phyloP scores from a whole-genome alignment of 64 coral and sea anemone genomes.

The Anthopleura sola region DNA sequence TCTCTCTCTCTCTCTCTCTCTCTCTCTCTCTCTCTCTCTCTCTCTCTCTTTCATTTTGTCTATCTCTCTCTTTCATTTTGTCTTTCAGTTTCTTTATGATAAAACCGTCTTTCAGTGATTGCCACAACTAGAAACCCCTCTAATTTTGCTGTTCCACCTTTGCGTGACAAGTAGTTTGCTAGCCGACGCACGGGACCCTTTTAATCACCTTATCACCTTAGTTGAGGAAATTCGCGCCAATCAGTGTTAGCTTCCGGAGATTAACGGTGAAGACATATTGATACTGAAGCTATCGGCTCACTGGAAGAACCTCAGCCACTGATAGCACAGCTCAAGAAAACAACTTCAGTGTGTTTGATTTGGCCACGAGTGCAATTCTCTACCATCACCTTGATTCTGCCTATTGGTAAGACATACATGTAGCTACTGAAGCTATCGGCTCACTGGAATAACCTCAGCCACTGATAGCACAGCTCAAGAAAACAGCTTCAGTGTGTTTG shows the following conservation, averaged over 20 bases:
- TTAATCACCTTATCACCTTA: background rate
- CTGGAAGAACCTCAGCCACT: background rate
- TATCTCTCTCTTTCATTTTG: too few relatives aligned
- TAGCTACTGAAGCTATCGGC: background rate
- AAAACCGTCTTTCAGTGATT: too few relatives aligned
- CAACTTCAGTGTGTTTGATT: background rate
- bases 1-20: too few relatives aligned
- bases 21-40: too few relatives aligned
- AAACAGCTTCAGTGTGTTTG: background rate
- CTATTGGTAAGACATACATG: background rate
- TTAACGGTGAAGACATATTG: background rate
- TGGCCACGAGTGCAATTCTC: background rate
- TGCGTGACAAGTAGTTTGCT: background rate
- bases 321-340: background rate
- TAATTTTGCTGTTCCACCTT: background rate
- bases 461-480: background rate
- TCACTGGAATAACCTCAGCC: background rate
- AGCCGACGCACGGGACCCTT: background rate
- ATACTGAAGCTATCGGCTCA: background rate
- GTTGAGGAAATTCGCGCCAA: conserved; percentile 17
- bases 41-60: too few relatives aligned
- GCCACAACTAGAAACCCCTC: too few relatives aligned
- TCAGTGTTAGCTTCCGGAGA: conserved; percentile 12
- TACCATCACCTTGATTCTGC: background rate
- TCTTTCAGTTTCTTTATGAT: too few relatives aligned